These are phyloP conservation scores for Adelges cooleyi DNA, from an alignment of 1,140 invertebrate genomes.

Conservation along the genomic window DNA sequence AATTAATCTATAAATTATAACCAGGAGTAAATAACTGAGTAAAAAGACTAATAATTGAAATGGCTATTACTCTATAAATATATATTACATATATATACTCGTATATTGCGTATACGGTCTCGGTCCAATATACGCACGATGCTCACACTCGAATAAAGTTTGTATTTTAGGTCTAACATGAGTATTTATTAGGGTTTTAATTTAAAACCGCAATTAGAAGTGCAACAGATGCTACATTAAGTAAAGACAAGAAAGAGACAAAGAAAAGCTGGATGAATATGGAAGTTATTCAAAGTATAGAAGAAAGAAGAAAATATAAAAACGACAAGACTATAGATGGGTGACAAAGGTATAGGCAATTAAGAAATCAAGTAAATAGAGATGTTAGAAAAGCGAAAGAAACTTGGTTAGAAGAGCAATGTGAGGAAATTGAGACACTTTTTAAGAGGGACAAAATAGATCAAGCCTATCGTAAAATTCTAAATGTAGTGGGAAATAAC, in stretches of 20 bases:
- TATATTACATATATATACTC: too few species aligned
- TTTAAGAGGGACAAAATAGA: neutral
- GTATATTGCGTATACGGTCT: too few species aligned
- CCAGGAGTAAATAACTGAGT: too few species aligned
- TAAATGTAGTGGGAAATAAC: neutral
- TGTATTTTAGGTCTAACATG: too few species aligned
- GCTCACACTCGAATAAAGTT: too few species aligned
- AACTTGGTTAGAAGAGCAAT: constrained; percentile 9
- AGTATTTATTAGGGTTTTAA: too few species aligned
- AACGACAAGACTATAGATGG: constrained; percentile 12
- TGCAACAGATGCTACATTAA: neutral
- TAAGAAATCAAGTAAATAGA: constrained; percentile 19
- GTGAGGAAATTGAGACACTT: constrained; percentile 7
- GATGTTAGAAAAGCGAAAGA: constrained; percentile 18
- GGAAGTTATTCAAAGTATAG: constrained; percentile 11
- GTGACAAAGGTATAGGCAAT: constrained; percentile 7
- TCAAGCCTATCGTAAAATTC: neutral
- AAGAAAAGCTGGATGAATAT: constrained; percentile 9
- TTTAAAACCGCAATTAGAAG: neutral
- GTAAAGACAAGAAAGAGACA: neutral
- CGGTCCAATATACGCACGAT: too few species aligned
- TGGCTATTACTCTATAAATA: too few species aligned
- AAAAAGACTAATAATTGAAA: too few species aligned
- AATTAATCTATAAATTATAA: too few species aligned
- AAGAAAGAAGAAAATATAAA: constrained; percentile 28